These are phyloP conservation scores for Phymanthus crucifer DNA, from an alignment of 92 coral and sea anemone genomes.

Conservation along the genomic window DNA sequence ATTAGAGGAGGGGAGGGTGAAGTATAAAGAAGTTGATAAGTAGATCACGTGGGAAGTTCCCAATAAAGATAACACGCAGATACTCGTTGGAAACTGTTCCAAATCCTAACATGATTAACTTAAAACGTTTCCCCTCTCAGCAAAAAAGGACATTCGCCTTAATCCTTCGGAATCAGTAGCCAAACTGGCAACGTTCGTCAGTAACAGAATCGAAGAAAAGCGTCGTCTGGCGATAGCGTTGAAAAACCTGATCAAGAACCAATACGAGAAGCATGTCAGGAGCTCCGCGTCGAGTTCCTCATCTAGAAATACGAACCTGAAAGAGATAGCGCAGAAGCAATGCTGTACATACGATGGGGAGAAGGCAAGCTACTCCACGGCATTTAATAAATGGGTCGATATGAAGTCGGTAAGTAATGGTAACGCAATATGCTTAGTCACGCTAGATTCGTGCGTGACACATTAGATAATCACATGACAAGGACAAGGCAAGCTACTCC, in stretches of 20 bases:
- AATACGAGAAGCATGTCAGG: constrained; percentile 45
- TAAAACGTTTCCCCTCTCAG: constrained; percentile 8
- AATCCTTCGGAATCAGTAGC: constrained; percentile 67
- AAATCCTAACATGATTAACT: not conserved
- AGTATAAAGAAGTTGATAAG: not conserved
- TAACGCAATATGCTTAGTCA: not conserved
- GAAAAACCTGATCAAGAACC: constrained; percentile 62
- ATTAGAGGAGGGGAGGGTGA: not conserved
- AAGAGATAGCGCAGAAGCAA: constrained; percentile 60
- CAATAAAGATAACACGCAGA: no score
- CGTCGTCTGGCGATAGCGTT: constrained; percentile 60
- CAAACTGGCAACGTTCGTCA: constrained; percentile 68
- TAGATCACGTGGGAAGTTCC: not conserved
- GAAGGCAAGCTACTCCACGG: constrained; percentile 63
- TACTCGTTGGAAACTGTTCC: no score
- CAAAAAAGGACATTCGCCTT: constrained; percentile 58
- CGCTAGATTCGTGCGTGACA: not conserved
- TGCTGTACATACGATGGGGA: constrained; percentile 82
- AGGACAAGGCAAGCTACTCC: no score
- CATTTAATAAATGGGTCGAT: constrained; percentile 76
- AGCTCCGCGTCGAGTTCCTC: not conserved
- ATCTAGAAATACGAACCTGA: constrained; percentile 48
- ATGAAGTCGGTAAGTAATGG: constrained; percentile 52
- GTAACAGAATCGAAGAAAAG: constrained; percentile 72
- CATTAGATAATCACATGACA: no score